Percentiles rank a stretch among this genome's conserved stretches.
Evolutionary conservation across 2,888 invertebrate species (phyloP).

Genomic region (Microctonus brassicae): DNA sequence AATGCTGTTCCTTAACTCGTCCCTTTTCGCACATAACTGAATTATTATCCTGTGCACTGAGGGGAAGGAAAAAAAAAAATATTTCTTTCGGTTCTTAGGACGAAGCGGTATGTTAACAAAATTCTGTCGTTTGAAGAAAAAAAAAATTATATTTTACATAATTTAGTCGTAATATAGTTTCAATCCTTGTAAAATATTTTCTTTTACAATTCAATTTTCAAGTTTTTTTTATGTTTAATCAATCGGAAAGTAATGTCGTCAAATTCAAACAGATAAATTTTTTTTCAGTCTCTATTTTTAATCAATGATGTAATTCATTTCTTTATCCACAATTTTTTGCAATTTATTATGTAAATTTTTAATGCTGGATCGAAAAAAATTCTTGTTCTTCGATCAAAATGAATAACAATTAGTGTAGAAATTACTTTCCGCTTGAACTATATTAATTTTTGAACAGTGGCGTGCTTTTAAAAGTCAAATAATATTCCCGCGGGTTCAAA

Average conservation of each 20-base stretch:
- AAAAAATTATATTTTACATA: background rate
- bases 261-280: no score
- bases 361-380: no score
- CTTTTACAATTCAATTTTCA: background rate
- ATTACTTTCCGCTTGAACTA: no score
- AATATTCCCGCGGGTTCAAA: slow-evolving; percentile 35
- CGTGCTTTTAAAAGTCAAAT: background rate
- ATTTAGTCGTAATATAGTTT: background rate
- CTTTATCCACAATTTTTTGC: no score
- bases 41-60: background rate
- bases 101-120: background rate
- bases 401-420: no score
- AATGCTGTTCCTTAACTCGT: background rate
- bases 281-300: no score
- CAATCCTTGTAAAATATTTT: background rate
- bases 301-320: no score
- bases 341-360: no score
- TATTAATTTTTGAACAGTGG: background rate
- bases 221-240: background rate
- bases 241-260: no score
- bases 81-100: background rate
- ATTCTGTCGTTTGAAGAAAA: no score
- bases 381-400: no score
- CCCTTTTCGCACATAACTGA: background rate
- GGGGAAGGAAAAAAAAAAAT: background rate